Base-by-base conservation (phyloP, 2,888 invertebrate species). In the Eucera pruinosa region DNA sequence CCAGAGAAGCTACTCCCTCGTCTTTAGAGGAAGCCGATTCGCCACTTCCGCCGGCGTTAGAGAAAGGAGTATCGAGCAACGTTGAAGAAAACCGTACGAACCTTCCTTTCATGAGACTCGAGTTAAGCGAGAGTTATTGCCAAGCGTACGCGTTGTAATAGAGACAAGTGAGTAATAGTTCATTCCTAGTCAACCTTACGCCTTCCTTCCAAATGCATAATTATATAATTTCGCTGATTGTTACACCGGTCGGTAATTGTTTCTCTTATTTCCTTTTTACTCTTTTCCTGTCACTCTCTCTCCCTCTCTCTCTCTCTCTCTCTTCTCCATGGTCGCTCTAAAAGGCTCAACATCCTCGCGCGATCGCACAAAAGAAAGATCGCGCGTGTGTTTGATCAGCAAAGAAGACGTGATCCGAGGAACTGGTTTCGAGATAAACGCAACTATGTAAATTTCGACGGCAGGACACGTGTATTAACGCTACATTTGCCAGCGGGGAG, bases 371-470 rank as follows among this genome's bases (percentile, higher is more conserved):
- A 50, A 71, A 30, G 18, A 11, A 7, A 18, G 1, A 41, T n/a
- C n/a, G 36, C 62, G 13, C 58, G 72, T 20, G 23, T 47, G 25
- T 73, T 66, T 68, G 50, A 77, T 70, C 70, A 52, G 9, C 55
- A 33, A 33, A 23, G 47, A 48, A 61, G 39, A 72, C 65, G 43
- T 50, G 78, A 81, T 69, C 70, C 69, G 50, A 20, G 60, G 60
- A 82, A 77, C 66, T 68, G 75, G 65, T 79, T 77, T 55, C 66
- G 50, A 81, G 84, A 84, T 81, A 78, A 78, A 78, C 72, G 78
- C 54, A 81, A 72, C 78, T 81, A 84, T 81, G 81, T 84, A 82
- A 84, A 84, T 84, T 84, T 81, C 66, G 69, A 64, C 69, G 74
- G 30, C 64, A 43, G 67, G 69, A 79, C 78, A 74, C 75, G 65